Conservation (phyloP, 2,888 invertebrate genomes). For the Muscina levida region DNA sequence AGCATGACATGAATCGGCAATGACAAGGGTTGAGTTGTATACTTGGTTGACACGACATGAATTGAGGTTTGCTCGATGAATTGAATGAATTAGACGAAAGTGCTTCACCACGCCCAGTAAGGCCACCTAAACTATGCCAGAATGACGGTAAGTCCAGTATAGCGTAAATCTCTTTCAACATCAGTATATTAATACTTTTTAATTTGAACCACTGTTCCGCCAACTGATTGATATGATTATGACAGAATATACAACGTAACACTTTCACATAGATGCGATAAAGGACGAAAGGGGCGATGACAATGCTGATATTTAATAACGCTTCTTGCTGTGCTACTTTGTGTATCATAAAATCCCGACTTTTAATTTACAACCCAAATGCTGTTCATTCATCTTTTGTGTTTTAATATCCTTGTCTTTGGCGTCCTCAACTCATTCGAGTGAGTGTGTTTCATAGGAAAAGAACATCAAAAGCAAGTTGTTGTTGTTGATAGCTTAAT, state of each 20-base stretch:
- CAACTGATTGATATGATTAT: conserved; percentile 12
- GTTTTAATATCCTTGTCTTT: conserved; percentile 28
- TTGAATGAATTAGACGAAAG: no score
- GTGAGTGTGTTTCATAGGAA: conserved; percentile 17
- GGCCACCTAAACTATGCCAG: no score
- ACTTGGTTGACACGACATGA: no score
- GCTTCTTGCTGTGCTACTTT: conserved; percentile 38
- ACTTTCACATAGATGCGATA: conserved; percentile 25
- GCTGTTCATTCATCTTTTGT: conserved; percentile 19
- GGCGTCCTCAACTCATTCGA: not conserved
- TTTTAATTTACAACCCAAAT: conserved; percentile 62
- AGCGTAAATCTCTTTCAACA: no score
- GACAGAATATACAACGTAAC: conserved; percentile 28
- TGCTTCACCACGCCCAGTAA: no score
- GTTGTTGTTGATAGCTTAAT: conserved; percentile 48
- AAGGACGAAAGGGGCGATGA: conserved; percentile 26
- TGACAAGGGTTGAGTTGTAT: no score
- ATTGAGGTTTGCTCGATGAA: no score
- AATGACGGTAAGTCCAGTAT: no score
- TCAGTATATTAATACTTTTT: no score
- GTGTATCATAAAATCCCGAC: conserved; percentile 44
- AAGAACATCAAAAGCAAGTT: conserved; percentile 54
- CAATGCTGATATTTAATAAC: conserved; percentile 31
- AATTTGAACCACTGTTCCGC: conserved; percentile 6
- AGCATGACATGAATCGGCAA: no score